Percentiles rank a stretch among this genome's conserved stretches.
Conservation (phyloP, 2,888 invertebrate species). For the Gryllus longicercus region DNA sequence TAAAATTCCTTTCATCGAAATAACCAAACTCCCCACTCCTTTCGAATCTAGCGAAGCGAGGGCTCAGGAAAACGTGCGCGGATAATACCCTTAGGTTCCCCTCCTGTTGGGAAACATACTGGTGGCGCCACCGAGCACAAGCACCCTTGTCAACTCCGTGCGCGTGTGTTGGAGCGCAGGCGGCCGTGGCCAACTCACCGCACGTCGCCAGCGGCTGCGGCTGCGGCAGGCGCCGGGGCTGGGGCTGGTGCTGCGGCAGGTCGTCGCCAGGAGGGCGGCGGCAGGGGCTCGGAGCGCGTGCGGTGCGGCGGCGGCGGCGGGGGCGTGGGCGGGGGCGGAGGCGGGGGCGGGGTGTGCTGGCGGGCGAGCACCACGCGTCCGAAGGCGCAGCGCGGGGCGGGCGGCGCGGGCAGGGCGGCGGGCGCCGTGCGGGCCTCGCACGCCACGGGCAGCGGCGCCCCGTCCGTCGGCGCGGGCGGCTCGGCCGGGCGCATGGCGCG, state of each 20-base stretch:
- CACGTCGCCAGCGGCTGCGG: too few relatives aligned
- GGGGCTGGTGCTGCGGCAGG: background rate
- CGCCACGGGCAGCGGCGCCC: background rate
- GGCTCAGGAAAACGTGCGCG: too few relatives aligned
- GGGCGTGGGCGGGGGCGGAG: background rate
- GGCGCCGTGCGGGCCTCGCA: background rate
- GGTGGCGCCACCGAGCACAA: too few relatives aligned
- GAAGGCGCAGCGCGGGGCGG: constrained; percentile 5
- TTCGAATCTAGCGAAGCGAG: too few relatives aligned
- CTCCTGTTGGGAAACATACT: too few relatives aligned
- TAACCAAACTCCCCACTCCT: too few relatives aligned
- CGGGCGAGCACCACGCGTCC: background rate
- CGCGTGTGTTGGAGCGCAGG: too few relatives aligned
- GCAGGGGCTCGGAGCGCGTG: background rate
- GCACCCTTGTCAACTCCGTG: too few relatives aligned
- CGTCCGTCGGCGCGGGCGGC: background rate
- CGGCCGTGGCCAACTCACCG: too few relatives aligned
- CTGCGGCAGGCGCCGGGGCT: too few relatives aligned
- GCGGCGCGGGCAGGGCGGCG: background rate
- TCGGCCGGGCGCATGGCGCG: background rate
- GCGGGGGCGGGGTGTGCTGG: background rate
- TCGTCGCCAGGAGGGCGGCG: background rate
- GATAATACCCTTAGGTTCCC: too few relatives aligned
- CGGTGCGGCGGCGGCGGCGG: background rate
- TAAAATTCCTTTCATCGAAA: too few relatives aligned